These are phyloP conservation scores for Oligia strigilis DNA, from an alignment of 2,888 invertebrate genomes.

Conservation along the genomic window DNA sequence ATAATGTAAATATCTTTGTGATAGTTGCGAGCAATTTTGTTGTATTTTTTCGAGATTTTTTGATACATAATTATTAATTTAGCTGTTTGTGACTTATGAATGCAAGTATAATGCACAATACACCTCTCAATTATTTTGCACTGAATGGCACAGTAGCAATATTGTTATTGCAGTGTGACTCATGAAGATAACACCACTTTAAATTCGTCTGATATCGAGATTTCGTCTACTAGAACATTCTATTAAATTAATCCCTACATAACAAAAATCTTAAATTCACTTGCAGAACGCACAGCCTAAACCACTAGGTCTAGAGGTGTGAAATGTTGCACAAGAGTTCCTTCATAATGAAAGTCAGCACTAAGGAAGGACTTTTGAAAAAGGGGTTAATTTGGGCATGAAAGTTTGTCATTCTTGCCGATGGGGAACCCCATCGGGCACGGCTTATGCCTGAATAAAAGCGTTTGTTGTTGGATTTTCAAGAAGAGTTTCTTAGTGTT, in stretches of 20 bases:
- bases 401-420: background rate
- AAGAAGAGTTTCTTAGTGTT: background rate
- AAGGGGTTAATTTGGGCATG: background rate
- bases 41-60: background rate
- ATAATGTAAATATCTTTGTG: slow-evolving; percentile 1
- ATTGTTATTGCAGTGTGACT: slow-evolving; percentile 3
- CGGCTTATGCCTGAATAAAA: background rate
- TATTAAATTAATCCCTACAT: background rate
- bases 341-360: background rate
- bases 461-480: background rate
- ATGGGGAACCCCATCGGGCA: background rate
- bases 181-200: slow-evolving; percentile 20
- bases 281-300: background rate
- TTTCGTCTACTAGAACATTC: slow-evolving; percentile 2
- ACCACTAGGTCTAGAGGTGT: background rate
- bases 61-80: background rate
- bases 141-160: background rate
- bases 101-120: background rate
- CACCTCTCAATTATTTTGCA: background rate
- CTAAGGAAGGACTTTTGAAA: background rate
- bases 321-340: background rate
- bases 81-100: background rate
- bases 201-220: slow-evolving; percentile 4
- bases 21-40: no score
- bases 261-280: background rate